Evolutionary conservation across 2,797 vertebrate genomes (phyloP), one percentile per base, ranked within the genome.

Genomic region (Alectoris magna): DNA sequence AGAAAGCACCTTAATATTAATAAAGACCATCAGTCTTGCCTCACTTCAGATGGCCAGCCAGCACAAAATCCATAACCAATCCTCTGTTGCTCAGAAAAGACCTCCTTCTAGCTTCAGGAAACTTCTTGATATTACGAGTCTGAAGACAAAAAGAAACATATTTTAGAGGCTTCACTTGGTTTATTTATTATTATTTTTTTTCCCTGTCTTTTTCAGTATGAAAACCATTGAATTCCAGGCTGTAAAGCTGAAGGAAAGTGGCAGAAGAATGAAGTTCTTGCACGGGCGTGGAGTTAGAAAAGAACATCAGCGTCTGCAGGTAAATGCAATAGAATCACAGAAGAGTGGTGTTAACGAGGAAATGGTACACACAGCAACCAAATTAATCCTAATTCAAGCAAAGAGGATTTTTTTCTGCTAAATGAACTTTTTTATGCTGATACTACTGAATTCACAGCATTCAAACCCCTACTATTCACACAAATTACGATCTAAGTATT

Each of bases 371-470:
- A 13, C 49, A 62, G 6, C 19, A 51, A 75, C n/a, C 76, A 91
- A 63, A 86, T 73, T 6, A 39, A 62, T 58, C 70, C 69, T 81
- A 51, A 67, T 77, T 71, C 26, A 72, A 72, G 64, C 14, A 56
- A 93, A 81, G 27, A 63, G 84, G 88, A 95, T 87, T 91, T 95
- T 91, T 92, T 90, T 74, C 80, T 94, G 69, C 68, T 69, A 86
- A 60, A 92, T 8, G 23, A 91, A 79, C 56, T 83, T 88, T 88
- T 71, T 87, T 69, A 36, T 39, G 53, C 59, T 81, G 78, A 36
- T 69, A 22, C 7, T 38, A 83, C 58, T 59, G 78, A 81, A 66
- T 17, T 77, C 38, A 69, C 80, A 91, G 51, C 41, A 82, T 38
- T 64, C 63, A 88, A 85, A 92, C 64, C 34, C 44, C 73, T 63